Conservation (phyloP, 2,888 invertebrate species). For the Diachrysia chrysitis region DNA sequence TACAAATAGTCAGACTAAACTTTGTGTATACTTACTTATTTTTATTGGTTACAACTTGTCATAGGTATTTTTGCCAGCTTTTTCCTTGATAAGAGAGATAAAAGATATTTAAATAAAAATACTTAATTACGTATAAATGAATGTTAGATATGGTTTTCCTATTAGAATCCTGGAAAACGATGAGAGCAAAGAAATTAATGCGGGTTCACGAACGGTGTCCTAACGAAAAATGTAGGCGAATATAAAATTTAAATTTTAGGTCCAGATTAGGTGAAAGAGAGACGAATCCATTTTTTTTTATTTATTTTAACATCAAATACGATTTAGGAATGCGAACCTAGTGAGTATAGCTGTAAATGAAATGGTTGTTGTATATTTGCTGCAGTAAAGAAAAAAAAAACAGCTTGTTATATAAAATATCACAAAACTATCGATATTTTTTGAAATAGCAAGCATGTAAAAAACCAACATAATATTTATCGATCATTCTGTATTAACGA, state of each 20-base stretch:
- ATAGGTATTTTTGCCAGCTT: no score
- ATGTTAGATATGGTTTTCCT: not conserved
- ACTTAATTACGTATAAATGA: not conserved
- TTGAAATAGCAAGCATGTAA: not conserved
- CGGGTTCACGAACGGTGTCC: not conserved
- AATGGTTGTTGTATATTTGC: no score
- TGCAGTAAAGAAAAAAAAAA: no score
- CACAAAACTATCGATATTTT: not conserved
- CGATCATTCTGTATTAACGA: not conserved
- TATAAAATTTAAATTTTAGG: not conserved
- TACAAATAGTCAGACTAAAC: no score
- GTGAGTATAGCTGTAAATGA: no score
- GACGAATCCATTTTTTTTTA: not conserved
- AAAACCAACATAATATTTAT: not conserved
- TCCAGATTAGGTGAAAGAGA: not conserved
- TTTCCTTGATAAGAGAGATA: not conserved
- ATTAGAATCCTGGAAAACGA: not conserved
- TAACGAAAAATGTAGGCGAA: not conserved
- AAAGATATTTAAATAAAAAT: not conserved
- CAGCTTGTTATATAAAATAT: not conserved
- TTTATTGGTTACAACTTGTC: no score
- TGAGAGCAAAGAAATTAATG: constrained; percentile 3
- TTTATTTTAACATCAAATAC: not conserved
- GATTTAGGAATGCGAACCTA: not conserved
- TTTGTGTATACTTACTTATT: no score